Base-by-base conservation (phyloP, 2,888 invertebrate species). In the Salpingus planirostris region DNA sequence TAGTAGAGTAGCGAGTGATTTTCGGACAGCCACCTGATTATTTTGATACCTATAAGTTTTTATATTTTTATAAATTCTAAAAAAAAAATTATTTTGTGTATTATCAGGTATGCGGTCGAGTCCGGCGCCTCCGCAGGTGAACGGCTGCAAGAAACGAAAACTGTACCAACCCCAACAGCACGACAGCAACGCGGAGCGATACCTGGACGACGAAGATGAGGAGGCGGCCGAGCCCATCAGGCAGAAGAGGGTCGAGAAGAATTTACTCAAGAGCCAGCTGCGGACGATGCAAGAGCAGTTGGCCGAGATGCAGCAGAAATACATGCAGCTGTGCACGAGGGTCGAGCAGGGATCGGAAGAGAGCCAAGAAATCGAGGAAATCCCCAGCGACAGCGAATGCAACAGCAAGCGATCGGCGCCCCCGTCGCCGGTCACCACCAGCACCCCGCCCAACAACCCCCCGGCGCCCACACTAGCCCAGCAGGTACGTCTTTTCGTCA, bases 91-190 rank as follows among this genome's bases (percentile, higher is more conserved):
- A n/a, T n/a, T n/a, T n/a, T n/a, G n/a, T n/a, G n/a, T n/a, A n/a
- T n/a, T n/a, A n/a, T n/a, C 18, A 8, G 86, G 85, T 46, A 93
- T 93, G 87, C 78, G 90, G 43, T 81, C 86, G 44, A 87, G 87
- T 59, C 88, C 88, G 21, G 84, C 80, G 41, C 81, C 82, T 12
- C 74, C 77, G 1, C 80, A 82, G 62, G 85, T 87, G 48, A 91
- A 91, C 66, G 91, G 92, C 27, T 92, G 91, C 67, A 92, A 92
- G 65, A 96, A 96, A 66, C 77, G 95, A 27, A 96, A 96, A 66
- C 73, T 93, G 15, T 93, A 93, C 60, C 91, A 92, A 57, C 95
- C 95, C 7, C 91, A 92, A 64, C 93, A 93, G 58, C 90, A 92
- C 64, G 85, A 85, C 57, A 78, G 78, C 31, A 65, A 76, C 28